Conservation (phyloP, 2,113 vertebrate genomes). For the Puma concolor region DNA sequence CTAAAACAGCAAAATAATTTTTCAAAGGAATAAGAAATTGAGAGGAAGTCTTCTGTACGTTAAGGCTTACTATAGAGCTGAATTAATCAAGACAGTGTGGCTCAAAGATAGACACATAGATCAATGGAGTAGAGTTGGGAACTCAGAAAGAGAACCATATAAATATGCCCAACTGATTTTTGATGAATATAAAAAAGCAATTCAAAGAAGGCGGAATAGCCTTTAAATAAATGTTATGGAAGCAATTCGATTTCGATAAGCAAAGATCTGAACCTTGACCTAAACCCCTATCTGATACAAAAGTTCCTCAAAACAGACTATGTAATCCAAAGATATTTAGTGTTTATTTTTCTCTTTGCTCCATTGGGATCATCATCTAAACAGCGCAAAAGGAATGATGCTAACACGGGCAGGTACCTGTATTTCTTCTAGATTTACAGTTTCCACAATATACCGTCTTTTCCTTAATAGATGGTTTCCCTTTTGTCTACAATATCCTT, state of each 20-base stretch:
- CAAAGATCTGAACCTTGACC: neutral
- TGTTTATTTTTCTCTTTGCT: neutral
- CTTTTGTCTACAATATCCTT: neutral
- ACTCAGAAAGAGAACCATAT: neutral
- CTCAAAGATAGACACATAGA: neutral
- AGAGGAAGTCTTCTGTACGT: neutral
- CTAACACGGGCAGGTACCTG: neutral
- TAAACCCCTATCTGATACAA: neutral
- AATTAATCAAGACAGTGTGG: neutral
- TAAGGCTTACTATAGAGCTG: accelerated
- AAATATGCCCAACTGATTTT: neutral
- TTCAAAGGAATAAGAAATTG: neutral
- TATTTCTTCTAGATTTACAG: neutral
- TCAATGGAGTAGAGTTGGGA: neutral
- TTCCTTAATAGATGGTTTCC: neutral
- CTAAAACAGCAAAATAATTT: neutral
- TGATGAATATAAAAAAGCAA: constrained; percentile 41
- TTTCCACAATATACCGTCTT: accelerated
- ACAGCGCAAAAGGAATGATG: neutral
- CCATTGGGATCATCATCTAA: neutral
- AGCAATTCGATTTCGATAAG: neutral
- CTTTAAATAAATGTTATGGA: neutral
- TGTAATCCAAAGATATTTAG: neutral
- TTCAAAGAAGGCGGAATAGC: neutral
- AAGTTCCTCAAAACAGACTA: neutral